phyloP scores from a whole-genome alignment of 2,888 invertebrate genomes.

The Entomobrya proxima region DNA sequence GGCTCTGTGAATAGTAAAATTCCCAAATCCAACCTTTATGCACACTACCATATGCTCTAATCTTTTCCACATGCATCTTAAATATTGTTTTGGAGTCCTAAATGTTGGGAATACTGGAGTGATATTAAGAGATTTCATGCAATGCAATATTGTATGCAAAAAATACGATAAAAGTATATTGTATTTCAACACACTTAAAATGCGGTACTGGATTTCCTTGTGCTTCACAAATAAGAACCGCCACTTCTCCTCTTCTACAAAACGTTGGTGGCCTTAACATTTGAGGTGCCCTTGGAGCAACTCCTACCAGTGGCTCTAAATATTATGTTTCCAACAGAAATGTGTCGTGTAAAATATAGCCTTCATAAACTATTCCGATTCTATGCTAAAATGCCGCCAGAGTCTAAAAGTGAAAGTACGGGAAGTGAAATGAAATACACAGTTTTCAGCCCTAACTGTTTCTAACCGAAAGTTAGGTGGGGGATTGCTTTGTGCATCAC shows the following conservation, averaged over 20 bases:
- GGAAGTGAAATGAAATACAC: too few species aligned
- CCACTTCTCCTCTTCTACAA: slow-evolving; percentile 67
- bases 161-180: not conserved
- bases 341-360: not conserved
- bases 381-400: not conserved
- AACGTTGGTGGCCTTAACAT: slow-evolving; percentile 72
- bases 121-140: too few species aligned
- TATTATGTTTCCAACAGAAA: not conserved
- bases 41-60: too few species aligned
- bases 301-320: slow-evolving; percentile 72
- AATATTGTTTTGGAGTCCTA: not conserved
- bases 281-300: slow-evolving; percentile 67
- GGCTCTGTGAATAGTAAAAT: slow-evolving; percentile 70
- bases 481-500: slow-evolving; percentile 75
- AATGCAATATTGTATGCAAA: too few species aligned
- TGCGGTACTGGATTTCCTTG: slow-evolving; percentile 77
- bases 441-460: too few species aligned
- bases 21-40: too few species aligned
- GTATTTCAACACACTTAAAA: slow-evolving; percentile 74
- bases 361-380: not conserved
- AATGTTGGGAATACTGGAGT: slow-evolving; percentile 1
- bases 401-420: not conserved
- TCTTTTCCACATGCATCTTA: too few species aligned
- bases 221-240: slow-evolving; percentile 77
- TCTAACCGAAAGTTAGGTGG: slow-evolving; percentile 73